A percentile compares a stretch with the other conserved stretches of the same genome.
phyloP scores from a whole-genome alignment of 2,888 invertebrate species.

The Laothoe populi region DNA sequence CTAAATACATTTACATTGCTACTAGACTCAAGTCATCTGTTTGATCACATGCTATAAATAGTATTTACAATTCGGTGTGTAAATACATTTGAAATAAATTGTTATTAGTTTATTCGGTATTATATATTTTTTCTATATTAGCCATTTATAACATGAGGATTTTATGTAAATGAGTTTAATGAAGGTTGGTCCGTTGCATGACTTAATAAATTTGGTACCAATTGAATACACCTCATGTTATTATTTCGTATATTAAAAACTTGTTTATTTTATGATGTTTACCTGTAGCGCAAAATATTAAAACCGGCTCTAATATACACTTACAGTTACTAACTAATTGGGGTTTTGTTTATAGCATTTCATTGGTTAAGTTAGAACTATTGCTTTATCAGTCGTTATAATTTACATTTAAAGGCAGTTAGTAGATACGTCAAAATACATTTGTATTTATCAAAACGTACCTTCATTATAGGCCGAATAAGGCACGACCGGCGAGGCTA shows the following conservation, averaged over 20 bases:
- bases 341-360: neutral
- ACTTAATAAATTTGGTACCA: conserved; percentile 61
- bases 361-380: neutral
- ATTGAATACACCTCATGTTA: conserved; percentile 47
- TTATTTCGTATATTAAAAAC: conserved; percentile 39
- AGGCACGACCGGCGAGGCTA: conserved; percentile 46
- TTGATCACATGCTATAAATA: conserved; percentile 45
- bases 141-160: conserved; percentile 45
- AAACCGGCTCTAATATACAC: neutral
- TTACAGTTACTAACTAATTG: neutral
- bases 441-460: conserved; percentile 38
- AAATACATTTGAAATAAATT: conserved; percentile 38
- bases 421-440: conserved; percentile 22
- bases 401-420: conserved; percentile 12
- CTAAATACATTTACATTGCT: conserved; percentile 48
- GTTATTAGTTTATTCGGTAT: conserved; percentile 37
- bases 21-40: conserved; percentile 48
- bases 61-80: conserved; percentile 40
- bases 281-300: neutral
- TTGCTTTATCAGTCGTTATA: neutral
- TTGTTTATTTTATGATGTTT: conserved; percentile 24
- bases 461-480: conserved; percentile 57
- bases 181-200: conserved; percentile 61
- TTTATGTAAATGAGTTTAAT: conserved; percentile 58
- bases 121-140: no score